Percentiles rank a stretch among this genome's conserved stretches.
Evolutionary conservation across 2,888 invertebrate genomes (phyloP).

Genomic region (Eurytoma adleriae): DNA sequence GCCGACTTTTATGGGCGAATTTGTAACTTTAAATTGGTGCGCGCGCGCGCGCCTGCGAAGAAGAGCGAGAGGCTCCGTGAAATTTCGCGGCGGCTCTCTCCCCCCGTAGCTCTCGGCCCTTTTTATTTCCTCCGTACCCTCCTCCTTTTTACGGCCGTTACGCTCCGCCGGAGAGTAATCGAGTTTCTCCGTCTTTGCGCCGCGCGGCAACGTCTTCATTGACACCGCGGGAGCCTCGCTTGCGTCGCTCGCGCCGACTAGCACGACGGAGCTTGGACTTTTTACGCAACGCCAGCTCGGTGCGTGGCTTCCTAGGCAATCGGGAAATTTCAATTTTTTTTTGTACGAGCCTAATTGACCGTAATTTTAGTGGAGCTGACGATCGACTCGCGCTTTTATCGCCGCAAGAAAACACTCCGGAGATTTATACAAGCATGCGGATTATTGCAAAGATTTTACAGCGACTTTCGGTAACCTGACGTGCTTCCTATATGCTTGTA

Average conservation of each 20-base stretch:
- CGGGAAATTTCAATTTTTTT: neutral
- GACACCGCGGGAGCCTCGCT: slow-evolving; percentile 26
- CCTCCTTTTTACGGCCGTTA: slow-evolving; percentile 37
- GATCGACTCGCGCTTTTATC: too few relatives aligned
- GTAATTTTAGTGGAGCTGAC: too few relatives aligned
- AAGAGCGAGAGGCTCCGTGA: slow-evolving; percentile 47
- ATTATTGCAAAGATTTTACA: too few relatives aligned
- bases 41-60: slow-evolving; percentile 53
- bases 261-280: neutral
- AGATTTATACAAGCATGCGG: too few relatives aligned
- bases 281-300: slow-evolving; percentile 10
- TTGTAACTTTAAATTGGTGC: slow-evolving; percentile 74
- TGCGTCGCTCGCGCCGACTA: neutral
- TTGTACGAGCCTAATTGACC: neutral
- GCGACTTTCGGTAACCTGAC: too few relatives aligned
- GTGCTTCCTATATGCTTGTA: too few relatives aligned
- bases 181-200: slow-evolving; percentile 29
- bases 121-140: neutral
- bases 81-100: slow-evolving; percentile 57
- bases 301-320: neutral
- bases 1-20: slow-evolving; percentile 71
- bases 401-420: too few relatives aligned
- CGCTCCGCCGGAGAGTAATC: slow-evolving; percentile 48
- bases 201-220: slow-evolving; percentile 34
- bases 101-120: slow-evolving; percentile 27